phyloP scores from a whole-genome alignment of 2,113 vertebrate species.

The Hassar affinis region DNA sequence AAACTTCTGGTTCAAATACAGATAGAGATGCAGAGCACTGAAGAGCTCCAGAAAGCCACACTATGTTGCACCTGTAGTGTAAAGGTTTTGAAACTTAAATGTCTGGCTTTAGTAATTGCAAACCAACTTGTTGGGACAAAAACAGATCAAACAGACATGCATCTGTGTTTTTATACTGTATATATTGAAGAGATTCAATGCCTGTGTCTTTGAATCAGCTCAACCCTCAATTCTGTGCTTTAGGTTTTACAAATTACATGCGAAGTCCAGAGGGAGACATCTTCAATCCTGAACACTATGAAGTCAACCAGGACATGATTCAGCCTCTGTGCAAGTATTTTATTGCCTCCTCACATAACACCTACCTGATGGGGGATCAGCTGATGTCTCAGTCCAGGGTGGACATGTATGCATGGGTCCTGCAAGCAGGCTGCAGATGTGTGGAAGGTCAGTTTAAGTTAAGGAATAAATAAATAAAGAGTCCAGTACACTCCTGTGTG shows the following conservation, averaged over 20 bases:
- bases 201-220: background rate
- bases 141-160: background rate
- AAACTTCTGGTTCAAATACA: background rate
- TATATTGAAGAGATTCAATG: background rate
- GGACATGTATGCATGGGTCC: slow-evolving; percentile 97
- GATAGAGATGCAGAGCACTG: background rate
- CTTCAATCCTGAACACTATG: slow-evolving; percentile 88
- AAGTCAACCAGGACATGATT: slow-evolving; percentile 90
- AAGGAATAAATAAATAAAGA: background rate
- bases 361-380: slow-evolving; percentile 97
- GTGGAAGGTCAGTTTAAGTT: slow-evolving; percentile 82
- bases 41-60: background rate
- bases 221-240: background rate
- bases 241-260: slow-evolving; percentile 95
- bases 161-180: background rate
- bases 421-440: slow-evolving; percentile 94
- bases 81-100: background rate
- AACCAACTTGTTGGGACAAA: background rate
- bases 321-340: slow-evolving; percentile 90
- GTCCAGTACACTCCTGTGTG: background rate
- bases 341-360: slow-evolving; percentile 97
- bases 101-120: background rate
- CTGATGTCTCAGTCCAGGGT: slow-evolving; percentile 96
- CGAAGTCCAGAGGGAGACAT: slow-evolving; percentile 91
- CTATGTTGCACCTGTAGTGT: background rate